phyloP scores from a whole-genome alignment of 2,113 vertebrate genomes.

The Nanorana parkeri region DNA sequence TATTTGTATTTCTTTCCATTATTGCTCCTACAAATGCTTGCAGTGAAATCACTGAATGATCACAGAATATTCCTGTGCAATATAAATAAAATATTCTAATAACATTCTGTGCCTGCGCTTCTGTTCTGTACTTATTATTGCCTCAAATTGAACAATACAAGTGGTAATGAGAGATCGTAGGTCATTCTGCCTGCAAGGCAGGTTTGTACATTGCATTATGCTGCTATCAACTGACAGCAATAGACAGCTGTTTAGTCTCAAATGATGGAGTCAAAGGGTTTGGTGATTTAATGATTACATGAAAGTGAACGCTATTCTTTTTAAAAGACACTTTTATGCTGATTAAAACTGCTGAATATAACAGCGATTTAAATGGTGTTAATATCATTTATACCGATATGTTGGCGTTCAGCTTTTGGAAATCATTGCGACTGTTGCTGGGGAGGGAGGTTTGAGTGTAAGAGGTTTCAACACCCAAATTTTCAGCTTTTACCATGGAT shows the following conservation, averaged over 20 bases:
- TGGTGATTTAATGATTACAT: constrained; percentile 13
- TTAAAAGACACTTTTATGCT: too few species aligned
- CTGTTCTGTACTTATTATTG: constrained; percentile 22
- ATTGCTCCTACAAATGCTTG: not conserved
- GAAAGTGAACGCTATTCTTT: not conserved
- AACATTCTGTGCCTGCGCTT: not conserved
- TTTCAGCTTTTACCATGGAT: too few species aligned
- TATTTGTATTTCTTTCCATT: not conserved
- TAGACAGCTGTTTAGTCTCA: not conserved
- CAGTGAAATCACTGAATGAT: too few species aligned
- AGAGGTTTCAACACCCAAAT: too few species aligned
- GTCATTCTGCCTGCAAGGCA: constrained; percentile 33
- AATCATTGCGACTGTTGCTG: too few species aligned
- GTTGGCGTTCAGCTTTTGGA: too few species aligned
- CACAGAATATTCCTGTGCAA: not conserved
- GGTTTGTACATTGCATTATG: constrained; percentile 22
- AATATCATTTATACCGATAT: too few species aligned
- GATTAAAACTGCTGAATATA: too few species aligned
- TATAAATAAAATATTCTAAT: constrained; percentile 4
- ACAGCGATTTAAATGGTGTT: too few species aligned
- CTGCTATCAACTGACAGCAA: constrained; percentile 16
- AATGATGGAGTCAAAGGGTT: constrained; percentile 26
- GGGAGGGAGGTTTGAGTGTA: too few species aligned
- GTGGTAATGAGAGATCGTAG: constrained; percentile 39
- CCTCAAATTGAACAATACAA: constrained; percentile 2